Evolutionary conservation across 2,113 vertebrate genomes (phyloP), one percentile per base, ranked within the genome.

Genomic region (Antennarius striatus): DNA sequence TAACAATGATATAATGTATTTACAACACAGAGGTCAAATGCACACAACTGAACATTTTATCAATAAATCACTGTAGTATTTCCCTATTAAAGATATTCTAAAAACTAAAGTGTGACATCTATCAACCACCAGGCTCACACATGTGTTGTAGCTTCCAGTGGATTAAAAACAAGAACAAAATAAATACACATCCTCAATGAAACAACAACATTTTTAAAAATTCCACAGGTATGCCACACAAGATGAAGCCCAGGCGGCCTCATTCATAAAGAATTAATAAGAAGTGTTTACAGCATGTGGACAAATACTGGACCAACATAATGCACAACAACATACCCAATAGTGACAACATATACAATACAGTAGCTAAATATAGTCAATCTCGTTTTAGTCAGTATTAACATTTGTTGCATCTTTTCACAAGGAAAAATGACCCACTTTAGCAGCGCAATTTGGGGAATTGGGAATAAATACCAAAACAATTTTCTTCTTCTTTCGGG

Each of bases 301-400:
- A 77, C 50, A 22, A 60, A 75, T 16, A 72, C 53, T 64, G 53
- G n/a, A 40, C 75, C 63, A 71, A 16, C 11, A 11, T 29, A 32
- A 43, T 5, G 66, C 54, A 77, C 15, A 40, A 70, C 58, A 56
- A 36, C 32, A 36, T 4, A 36, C 4, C 32, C 17, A 59, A 74
- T 50, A 63, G 46, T 56, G 47, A 17, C 10, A 65, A 61, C 54
- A 65, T 3, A n/a, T 15, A 58, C 14, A 30, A n/a, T 15, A 58
- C 14, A 30, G 51, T 30, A 10, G 28, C 46, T 5, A 16, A 12
- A 9, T 10, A 10, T 48, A 3, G 9, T 13, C 16, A 15, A 39
- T 32, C 52, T 13, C 4, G 1, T 39, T 14, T 11, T 47, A 12
- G 39, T 39, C 4, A 32, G 14, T 16, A 50, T 56, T 4, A 40